phyloP scores from a whole-genome alignment of 2,888 invertebrate genomes.

The Selenia dentaria region DNA sequence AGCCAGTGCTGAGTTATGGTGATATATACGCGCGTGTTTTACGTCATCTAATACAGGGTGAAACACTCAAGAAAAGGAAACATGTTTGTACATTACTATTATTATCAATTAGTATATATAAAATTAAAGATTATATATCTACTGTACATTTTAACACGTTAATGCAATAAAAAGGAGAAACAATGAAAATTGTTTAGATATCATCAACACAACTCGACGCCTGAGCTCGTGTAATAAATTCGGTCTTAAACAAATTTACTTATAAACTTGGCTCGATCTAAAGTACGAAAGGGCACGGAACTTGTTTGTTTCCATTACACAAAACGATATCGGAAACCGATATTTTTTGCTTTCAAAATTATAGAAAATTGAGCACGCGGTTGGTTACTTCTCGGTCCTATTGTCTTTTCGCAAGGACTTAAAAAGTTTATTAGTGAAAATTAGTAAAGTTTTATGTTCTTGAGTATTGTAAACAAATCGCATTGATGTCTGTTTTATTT shows the following conservation, averaged over 20 bases:
- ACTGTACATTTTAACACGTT: not conserved
- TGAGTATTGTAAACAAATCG: slow-evolving; percentile 27
- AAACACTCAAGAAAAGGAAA: too few relatives aligned
- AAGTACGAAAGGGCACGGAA: slow-evolving; percentile 20
- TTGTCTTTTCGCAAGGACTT: slow-evolving; percentile 26
- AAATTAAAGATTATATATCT: too few relatives aligned
- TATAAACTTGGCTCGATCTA: slow-evolving; percentile 20
- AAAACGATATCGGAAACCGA: slow-evolving; percentile 33
- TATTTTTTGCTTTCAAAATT: slow-evolving; percentile 25
- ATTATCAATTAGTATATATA: too few relatives aligned
- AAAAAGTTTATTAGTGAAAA: slow-evolving; percentile 34
- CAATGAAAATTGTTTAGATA: slow-evolving; percentile 4
- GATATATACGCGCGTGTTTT: too few relatives aligned
- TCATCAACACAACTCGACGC: slow-evolving; percentile 8
- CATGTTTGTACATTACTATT: too few relatives aligned
- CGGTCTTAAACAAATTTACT: slow-evolving; percentile 20
- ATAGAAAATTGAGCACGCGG: slow-evolving; percentile 18
- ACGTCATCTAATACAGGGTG: too few relatives aligned
- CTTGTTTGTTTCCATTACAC: slow-evolving; percentile 21
- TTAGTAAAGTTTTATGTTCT: slow-evolving; percentile 38
- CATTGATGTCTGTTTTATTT: slow-evolving; percentile 39
- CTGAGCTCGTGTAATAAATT: slow-evolving; percentile 13
- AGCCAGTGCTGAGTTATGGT: too few relatives aligned
- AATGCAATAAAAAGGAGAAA: not conserved
- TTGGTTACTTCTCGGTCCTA: slow-evolving; percentile 1